Base-by-base conservation (phyloP, 2,113 vertebrate species). In the Caloenas nicobarica region DNA sequence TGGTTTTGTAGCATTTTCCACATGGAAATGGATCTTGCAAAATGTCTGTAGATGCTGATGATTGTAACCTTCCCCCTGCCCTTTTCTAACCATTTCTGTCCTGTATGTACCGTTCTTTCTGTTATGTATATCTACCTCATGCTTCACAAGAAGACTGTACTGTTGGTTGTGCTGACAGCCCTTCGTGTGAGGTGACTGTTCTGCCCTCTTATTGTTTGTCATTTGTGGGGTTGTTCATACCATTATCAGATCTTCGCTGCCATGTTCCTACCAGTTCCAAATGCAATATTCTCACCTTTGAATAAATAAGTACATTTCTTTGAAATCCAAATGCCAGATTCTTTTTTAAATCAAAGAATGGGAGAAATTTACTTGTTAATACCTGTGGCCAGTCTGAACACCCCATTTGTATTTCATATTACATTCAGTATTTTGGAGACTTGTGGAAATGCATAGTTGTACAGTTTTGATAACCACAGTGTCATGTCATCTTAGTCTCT, bases 51-150 rank as follows among this genome's bases (percentile, higher is more conserved):
- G 82, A 95, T 93, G 91, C 50, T 88, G 87, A 91, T 96, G 98
- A 98, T 98, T 98, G 98, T 98, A 98, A 97, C 91, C 84, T 94
- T 65, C 25, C 61, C 81, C 72, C 86, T 80, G 56, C 97, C 87
- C 91, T 91, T 88, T 66, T 91, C 95, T 96, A 87, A 56, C 44
- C 65, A 16, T 96, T 97, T 94, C 68, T 96, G 38, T 82, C 25
- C 83, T 66, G 21, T 96, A 85, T 69, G 72, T 93, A 85, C 87
- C 50, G 1, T 86, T 96, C 96, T 95, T 94, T 98, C 95, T 97
- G 94, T 97, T 96, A 97, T 76, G 85, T 97, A 93, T 98, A 98
- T 98, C 99, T 99, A 99, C 99, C 99, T 99, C 99, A 99, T 98
- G 97, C 97, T 98, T 97, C 97, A 96, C 96, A 96, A 98, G 97